A percentile compares a stretch with the other conserved stretches of the same genome.
These are phyloP conservation scores for Argya squamiceps DNA, from an alignment of 2,797 vertebrate genomes.

Conservation along the genomic window DNA sequence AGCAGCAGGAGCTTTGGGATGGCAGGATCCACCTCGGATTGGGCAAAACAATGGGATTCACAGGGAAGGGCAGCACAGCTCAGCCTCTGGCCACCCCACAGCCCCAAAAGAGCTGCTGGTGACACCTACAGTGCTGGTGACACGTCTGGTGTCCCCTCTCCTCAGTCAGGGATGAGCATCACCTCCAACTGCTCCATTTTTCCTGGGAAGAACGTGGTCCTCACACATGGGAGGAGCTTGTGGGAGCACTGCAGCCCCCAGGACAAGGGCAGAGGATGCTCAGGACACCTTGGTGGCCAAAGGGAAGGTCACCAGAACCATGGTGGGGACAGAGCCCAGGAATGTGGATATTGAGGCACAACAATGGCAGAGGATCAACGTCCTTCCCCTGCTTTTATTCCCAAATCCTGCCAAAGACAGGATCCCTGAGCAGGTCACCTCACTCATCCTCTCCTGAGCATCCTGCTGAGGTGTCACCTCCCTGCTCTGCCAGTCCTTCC, in stretches of 20 bases:
- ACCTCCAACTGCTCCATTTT: rapidly evolving
- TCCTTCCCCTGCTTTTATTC: neutral
- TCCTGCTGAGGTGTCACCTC: rapidly evolving
- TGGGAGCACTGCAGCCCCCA: neutral
- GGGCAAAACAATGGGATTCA: rapidly evolving
- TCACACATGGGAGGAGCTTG: rapidly evolving
- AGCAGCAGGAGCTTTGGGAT: neutral
- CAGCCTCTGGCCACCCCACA: rapidly evolving
- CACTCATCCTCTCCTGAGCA: neutral
- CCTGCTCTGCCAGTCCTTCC: neutral
- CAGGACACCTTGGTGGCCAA: rapidly evolving
- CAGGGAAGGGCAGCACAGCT: rapidly evolving
- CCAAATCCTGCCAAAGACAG: neutral
- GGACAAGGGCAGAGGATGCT: rapidly evolving
- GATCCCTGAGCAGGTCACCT: neutral
- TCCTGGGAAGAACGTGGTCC: neutral
- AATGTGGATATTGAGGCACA: rapidly evolving
- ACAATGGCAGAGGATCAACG: neutral
- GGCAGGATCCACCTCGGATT: rapidly evolving
- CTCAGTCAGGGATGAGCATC: neutral
- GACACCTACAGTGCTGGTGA: neutral
- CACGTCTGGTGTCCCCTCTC: neutral
- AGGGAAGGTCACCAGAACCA: neutral
- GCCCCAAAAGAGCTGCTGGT: neutral
- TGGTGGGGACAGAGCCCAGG: rapidly evolving